These are phyloP conservation scores for Helicoverpa zea DNA, from an alignment of 1,140 invertebrate genomes.

Conservation along the genomic window DNA sequence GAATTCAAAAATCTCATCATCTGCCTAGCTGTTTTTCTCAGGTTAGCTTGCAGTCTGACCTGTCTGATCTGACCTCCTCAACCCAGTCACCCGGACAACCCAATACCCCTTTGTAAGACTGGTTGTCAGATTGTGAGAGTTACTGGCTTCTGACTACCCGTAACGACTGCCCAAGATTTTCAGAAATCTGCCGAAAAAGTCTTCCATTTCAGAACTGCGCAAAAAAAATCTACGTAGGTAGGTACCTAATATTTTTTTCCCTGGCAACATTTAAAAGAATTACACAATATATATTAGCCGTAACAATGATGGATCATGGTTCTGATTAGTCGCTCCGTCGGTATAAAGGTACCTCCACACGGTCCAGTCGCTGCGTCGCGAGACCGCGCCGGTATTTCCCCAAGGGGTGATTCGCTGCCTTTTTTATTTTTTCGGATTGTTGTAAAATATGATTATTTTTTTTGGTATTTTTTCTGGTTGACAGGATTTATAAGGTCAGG, in stretches of 20 bases:
- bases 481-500: background rate
- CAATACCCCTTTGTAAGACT: no score
- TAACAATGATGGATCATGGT: conserved; percentile 36
- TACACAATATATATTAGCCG: conserved; percentile 29
- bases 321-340: conserved; percentile 22
- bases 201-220: background rate
- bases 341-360: background rate
- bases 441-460: conserved; percentile 25
- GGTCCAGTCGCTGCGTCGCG: background rate
- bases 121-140: no score
- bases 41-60: no score
- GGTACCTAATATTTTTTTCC: background rate
- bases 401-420: background rate
- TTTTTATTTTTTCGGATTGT: conserved; percentile 20
- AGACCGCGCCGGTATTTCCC: conserved; percentile 24
- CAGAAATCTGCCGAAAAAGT: no score
- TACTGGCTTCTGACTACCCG: no score
- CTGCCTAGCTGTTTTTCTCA: no score
- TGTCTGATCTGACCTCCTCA: no score
- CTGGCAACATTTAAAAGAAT: conserved; percentile 3
- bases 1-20: no score
- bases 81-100: no score
- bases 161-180: no score
- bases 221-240: background rate
- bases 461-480: background rate